Base-by-base conservation (phyloP, 2,888 invertebrate species). In the Rutpela maculata region DNA sequence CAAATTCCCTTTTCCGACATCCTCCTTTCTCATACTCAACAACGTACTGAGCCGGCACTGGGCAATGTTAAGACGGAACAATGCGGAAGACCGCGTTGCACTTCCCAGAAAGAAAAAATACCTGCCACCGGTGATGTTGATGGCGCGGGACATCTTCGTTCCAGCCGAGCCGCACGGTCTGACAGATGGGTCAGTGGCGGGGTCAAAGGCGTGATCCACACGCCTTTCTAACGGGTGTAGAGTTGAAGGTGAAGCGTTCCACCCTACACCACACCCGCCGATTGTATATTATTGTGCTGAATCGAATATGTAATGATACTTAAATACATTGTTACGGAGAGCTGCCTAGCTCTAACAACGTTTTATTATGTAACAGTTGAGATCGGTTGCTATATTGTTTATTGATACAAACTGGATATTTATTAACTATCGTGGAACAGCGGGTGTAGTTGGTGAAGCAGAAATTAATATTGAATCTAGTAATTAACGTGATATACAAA, bases 171-270 rank as follows among this genome's bases (percentile, higher is more conserved):
- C 17, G 65, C 38, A 31, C 65, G 65, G 65, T 19, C 26, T 62
- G 62, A 72, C 72, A 66, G 72, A 26, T 38, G 57, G 78, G 76
- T 79, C 76, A 77, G 63, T 68, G 68, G 56, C 55, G 70, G 65
- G 79, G 79, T 79, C 77, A 72, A 18, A 72, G 66, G 67, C 77
- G 79, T 79, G 79, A 79, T 73, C 62, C 72, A 19, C 71, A 62
- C 18, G 62, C 69, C 75, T 31, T 67, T 74, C 74, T 76, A 79
- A 79, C 76, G 79, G 78, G 66, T 74, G 77, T 50, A n/a, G 50
- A 50, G 50, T 50, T 65, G 56, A 79, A 79, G 75, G 79, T 77
- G 68, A 77, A 38, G 18, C 65, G 65, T 38, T 35, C 65, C 43
- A 65, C 65, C 65, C 35, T 65, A 10, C 7, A 65, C 65, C 65